Conservation (phyloP, 2,797 vertebrate genomes). For the Peromyscus eremicus region DNA sequence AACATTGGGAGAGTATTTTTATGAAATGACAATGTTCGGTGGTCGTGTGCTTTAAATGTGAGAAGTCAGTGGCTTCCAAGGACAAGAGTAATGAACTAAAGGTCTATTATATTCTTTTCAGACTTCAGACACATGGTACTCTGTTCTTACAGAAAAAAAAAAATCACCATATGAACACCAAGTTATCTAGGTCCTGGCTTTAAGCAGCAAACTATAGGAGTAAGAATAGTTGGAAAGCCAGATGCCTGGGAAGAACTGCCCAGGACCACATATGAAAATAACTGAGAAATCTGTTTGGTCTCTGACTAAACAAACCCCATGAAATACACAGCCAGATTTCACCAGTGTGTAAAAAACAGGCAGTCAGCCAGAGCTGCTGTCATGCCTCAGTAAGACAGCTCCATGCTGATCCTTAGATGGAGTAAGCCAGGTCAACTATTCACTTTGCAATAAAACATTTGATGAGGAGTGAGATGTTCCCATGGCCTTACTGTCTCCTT, state of each 20-base stretch:
- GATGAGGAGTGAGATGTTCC: background rate
- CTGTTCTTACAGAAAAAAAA: background rate
- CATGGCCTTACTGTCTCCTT: background rate
- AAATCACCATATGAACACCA: background rate
- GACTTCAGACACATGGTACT: background rate
- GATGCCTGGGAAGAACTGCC: background rate
- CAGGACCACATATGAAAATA: background rate
- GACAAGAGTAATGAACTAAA: background rate
- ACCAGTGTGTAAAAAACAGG: background rate
- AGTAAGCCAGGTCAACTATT: background rate
- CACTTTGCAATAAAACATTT: background rate
- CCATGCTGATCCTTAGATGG: background rate
- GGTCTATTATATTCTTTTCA: background rate
- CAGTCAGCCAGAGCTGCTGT: background rate
- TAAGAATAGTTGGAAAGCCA: background rate
- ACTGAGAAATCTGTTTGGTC: background rate
- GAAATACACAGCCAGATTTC: background rate
- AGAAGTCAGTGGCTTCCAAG: background rate
- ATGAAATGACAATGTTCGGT: background rate
- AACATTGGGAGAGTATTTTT: constrained; percentile 34
- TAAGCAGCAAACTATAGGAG: background rate
- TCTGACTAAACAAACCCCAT: background rate
- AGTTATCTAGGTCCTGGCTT: background rate
- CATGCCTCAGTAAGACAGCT: background rate
- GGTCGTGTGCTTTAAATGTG: background rate